These are phyloP conservation scores for Sternarchorhynchus goeldii DNA, from an alignment of 2,797 vertebrate species.

Conservation along the genomic window DNA sequence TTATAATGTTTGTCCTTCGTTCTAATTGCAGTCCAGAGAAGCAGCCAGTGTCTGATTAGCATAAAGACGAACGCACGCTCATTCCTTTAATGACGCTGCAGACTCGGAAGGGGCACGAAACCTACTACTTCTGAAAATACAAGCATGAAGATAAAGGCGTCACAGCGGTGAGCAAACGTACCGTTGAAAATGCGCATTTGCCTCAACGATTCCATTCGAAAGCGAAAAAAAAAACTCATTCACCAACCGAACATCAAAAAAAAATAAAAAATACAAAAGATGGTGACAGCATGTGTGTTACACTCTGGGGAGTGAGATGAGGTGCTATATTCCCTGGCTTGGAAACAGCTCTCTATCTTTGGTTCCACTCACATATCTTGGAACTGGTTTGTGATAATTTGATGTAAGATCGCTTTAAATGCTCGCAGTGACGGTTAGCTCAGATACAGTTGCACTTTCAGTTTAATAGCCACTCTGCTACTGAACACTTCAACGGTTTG, in stretches of 20 bases:
- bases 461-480: not conserved
- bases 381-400: not conserved
- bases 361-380: not conserved
- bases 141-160: not conserved
- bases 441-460: not conserved
- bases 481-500: not conserved
- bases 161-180: not conserved
- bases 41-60: constrained; percentile 62
- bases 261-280: too few species aligned
- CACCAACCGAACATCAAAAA: not conserved
- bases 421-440: not conserved
- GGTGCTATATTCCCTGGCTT: not conserved
- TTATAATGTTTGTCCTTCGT: constrained; percentile 66
- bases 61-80: constrained; percentile 58
- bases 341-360: not conserved
- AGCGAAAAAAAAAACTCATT: not conserved
- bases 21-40: constrained; percentile 71
- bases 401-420: constrained; percentile 9
- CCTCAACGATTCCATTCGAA: not conserved
- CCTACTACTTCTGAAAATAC: not conserved
- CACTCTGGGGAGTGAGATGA: not conserved
- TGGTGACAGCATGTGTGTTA: not conserved
- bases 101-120: constrained; percentile 24
- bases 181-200: too few species aligned
- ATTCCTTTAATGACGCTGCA: constrained; percentile 43